Conservation (phyloP, 2,113 vertebrate species). For the Burhinus bistriatus region DNA sequence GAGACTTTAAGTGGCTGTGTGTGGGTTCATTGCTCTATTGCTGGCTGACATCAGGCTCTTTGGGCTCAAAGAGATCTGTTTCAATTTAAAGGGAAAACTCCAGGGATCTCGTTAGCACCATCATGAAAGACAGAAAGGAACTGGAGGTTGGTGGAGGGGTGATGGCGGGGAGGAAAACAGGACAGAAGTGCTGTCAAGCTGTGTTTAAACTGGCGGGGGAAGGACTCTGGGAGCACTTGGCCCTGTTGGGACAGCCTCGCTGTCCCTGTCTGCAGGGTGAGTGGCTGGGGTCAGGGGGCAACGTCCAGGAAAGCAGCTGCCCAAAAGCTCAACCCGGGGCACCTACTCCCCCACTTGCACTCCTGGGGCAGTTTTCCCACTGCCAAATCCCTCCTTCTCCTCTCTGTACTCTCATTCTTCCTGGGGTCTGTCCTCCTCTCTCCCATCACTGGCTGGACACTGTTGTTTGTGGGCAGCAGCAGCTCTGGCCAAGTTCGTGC, state of each 20-base stretch:
- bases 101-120: slow-evolving; percentile 1
- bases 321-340: not conserved
- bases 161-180: not conserved
- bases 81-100: not conserved
- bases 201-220: not conserved
- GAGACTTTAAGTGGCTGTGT: not conserved
- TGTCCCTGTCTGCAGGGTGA: not conserved
- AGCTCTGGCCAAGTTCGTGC: not conserved
- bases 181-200: not conserved
- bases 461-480: not conserved
- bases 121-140: not conserved
- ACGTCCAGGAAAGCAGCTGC: not conserved
- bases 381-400: not conserved
- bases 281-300: not conserved
- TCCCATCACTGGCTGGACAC: not conserved
- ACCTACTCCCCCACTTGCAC: not conserved
- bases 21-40: not conserved
- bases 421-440: not conserved
- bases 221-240: not conserved
- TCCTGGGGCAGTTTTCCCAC: not conserved
- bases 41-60: not conserved
- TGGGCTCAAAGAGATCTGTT: not conserved
- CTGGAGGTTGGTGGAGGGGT: not conserved
- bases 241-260: not conserved
- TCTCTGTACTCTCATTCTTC: not conserved